Conservation (phyloP, 2,888 invertebrate species). For the Tetanocera ferruginea region DNA sequence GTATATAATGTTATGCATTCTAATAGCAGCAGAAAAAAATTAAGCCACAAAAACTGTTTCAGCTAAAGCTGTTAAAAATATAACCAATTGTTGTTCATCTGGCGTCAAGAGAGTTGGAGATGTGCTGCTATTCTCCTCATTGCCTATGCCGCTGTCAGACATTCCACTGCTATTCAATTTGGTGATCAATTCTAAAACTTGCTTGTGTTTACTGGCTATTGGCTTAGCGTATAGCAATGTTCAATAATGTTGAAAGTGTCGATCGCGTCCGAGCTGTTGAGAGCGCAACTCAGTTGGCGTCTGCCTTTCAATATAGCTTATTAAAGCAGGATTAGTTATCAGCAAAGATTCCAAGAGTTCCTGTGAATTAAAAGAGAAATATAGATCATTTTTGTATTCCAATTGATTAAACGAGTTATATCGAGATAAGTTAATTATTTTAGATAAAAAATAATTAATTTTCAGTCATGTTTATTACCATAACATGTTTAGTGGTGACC, state of each 20-base stretch:
- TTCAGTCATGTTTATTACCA: too few relatives aligned
- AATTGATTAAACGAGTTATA: not conserved
- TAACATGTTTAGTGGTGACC: too few relatives aligned
- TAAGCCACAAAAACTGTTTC: not conserved
- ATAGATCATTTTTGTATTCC: not conserved
- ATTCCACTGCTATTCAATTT: not conserved
- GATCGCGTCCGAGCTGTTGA: constrained; percentile 21
- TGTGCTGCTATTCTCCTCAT: constrained; percentile 4
- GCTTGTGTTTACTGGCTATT: not conserved
- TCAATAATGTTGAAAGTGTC: not conserved
- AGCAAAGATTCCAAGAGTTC: constrained; percentile 23
- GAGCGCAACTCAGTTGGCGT: not conserved
- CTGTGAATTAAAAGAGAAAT: not conserved
- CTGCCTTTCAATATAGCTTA: not conserved
- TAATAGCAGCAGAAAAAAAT: not conserved
- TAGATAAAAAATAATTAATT: too few relatives aligned
- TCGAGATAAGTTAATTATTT: too few relatives aligned
- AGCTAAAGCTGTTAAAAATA: constrained; percentile 13
- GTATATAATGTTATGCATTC: too few relatives aligned
- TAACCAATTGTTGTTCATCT: constrained; percentile 17
- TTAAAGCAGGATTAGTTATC: not conserved
- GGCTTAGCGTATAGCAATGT: not conserved
- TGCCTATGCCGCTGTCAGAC: not conserved
- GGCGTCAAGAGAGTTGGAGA: not conserved
- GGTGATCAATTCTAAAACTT: not conserved